Percentiles rank a stretch among this genome's conserved stretches.
These are phyloP conservation scores for Eumaeus atala DNA, from an alignment of 1,140 invertebrate genomes.

Conservation along the genomic window DNA sequence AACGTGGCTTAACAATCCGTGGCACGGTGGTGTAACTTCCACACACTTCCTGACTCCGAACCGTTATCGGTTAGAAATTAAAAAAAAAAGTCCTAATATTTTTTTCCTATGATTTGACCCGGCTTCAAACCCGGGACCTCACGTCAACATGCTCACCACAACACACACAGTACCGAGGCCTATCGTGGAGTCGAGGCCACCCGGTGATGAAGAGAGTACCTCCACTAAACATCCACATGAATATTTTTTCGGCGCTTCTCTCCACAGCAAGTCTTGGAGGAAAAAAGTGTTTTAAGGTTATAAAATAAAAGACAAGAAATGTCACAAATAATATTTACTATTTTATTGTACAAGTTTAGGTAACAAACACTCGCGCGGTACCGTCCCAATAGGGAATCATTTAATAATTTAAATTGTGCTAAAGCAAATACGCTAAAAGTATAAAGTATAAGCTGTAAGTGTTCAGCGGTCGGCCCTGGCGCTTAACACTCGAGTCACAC, in stretches of 20 bases:
- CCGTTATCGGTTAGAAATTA: too few species aligned
- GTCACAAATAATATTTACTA: slow-evolving; percentile 70
- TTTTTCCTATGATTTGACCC: too few species aligned
- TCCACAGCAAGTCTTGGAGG: neutral
- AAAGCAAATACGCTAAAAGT: slow-evolving; percentile 14
- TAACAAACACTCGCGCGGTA: slow-evolving; percentile 41
- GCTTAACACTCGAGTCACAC: neutral
- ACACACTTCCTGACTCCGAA: too few species aligned
- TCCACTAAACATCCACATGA: too few species aligned
- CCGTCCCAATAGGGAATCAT: neutral
- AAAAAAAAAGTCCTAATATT: too few species aligned
- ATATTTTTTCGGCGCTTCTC: neutral
- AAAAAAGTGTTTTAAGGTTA: too few species aligned
- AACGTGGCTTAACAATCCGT: too few species aligned
- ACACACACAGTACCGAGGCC: too few species aligned
- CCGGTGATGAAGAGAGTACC: neutral
- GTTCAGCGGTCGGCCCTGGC: neutral
- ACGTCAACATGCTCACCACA: too few species aligned
- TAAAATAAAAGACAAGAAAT: slow-evolving; percentile 30
- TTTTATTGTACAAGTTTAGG: slow-evolving; percentile 65
- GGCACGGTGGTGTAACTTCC: too few species aligned
- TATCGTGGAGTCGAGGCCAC: neutral
- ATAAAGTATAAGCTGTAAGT: neutral
- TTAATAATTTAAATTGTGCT: slow-evolving; percentile 9
- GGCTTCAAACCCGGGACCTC: too few species aligned